These are phyloP conservation scores for Botrylloides violaceus DNA, from an alignment of 23 tunicate species.

Conservation along the genomic window DNA sequence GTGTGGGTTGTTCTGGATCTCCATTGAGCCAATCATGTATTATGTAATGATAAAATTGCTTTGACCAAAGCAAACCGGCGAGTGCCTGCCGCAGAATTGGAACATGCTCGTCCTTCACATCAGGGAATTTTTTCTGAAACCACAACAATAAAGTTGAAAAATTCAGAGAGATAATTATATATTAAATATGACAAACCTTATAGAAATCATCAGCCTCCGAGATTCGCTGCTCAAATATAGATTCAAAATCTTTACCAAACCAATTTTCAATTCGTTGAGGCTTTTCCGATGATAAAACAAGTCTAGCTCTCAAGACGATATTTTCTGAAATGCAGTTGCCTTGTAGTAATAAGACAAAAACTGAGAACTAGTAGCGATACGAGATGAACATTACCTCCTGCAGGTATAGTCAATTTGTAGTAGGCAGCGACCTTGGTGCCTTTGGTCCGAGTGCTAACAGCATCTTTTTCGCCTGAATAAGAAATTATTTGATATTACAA, in stretches of 20 bases:
- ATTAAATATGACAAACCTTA: slow-evolving; percentile 20
- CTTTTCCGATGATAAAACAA: slow-evolving; percentile 5
- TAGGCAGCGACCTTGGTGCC: slow-evolving; percentile 89
- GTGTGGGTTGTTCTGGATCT: slow-evolving; percentile 58
- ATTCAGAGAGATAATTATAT: not conserved
- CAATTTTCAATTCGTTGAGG: slow-evolving; percentile 5
- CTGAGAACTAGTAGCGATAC: no score
- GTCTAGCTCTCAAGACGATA: slow-evolving; percentile 49
- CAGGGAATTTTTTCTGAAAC: slow-evolving; percentile 45
- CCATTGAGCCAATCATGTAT: slow-evolving; percentile 72
- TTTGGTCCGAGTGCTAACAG: slow-evolving; percentile 31
- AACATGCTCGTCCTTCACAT: slow-evolving; percentile 28
- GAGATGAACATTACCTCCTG: slow-evolving; percentile 92
- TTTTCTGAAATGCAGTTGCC: slow-evolving; percentile 25
- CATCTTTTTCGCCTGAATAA: slow-evolving; percentile 68
- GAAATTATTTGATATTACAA: no score
- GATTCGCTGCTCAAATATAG: slow-evolving; percentile 39
- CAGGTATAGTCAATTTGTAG: slow-evolving; percentile 52
- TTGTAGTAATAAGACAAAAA: no score
- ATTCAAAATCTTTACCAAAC: slow-evolving; percentile 34
- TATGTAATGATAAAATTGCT: slow-evolving; percentile 90
- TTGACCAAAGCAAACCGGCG: slow-evolving; percentile 86
- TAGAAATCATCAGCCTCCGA: slow-evolving; percentile 40
- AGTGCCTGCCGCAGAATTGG: slow-evolving; percentile 66
- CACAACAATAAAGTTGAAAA: not conserved